Evolutionary conservation across 2,888 invertebrate genomes (phyloP).

Genomic region (Drosophila sordidapex): DNA sequence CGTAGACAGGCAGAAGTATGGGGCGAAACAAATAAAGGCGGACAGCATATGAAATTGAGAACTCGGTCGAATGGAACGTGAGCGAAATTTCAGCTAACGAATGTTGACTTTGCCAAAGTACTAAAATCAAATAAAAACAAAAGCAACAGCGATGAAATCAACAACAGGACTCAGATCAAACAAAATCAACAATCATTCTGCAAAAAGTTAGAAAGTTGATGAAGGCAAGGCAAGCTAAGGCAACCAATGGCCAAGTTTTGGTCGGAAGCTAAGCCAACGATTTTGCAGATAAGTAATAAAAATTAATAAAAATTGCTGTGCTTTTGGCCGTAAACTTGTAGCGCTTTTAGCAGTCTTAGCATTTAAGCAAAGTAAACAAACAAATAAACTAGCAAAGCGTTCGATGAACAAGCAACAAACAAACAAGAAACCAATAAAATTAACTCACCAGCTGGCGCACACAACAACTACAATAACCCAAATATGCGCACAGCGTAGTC

Average conservation of each 20-base stretch:
- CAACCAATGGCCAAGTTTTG: constrained; percentile 14
- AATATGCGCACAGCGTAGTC: constrained; percentile 43
- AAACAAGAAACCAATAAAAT: constrained; percentile 62
- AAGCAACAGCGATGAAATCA: constrained; percentile 47
- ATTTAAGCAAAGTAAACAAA: constrained; percentile 62
- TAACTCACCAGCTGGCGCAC: constrained; percentile 56
- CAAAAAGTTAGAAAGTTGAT: constrained; percentile 48
- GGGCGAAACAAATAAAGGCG: constrained; percentile 57
- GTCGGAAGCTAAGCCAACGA: constrained; percentile 16
- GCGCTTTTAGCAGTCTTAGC: constrained; percentile 38
- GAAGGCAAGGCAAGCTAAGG: constrained; percentile 19
- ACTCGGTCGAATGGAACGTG: constrained; percentile 67
- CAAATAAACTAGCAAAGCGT: constrained; percentile 34
- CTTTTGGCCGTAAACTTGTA: constrained; percentile 47
- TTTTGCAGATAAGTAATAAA: constrained; percentile 41
- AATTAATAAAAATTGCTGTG: constrained; percentile 58
- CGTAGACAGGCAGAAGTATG: constrained; percentile 11
- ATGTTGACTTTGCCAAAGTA: constrained; percentile 76
- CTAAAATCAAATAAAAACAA: constrained; percentile 76
- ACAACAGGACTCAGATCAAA: constrained; percentile 53
- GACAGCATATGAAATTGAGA: constrained; percentile 65
- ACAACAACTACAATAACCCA: constrained; percentile 23
- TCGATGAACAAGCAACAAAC: constrained; percentile 24
- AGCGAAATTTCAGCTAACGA: constrained; percentile 76
- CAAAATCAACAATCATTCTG: constrained; percentile 51